Base-by-base conservation (phyloP, 2,113 vertebrate genomes). In the Phyllostomus discolor region DNA sequence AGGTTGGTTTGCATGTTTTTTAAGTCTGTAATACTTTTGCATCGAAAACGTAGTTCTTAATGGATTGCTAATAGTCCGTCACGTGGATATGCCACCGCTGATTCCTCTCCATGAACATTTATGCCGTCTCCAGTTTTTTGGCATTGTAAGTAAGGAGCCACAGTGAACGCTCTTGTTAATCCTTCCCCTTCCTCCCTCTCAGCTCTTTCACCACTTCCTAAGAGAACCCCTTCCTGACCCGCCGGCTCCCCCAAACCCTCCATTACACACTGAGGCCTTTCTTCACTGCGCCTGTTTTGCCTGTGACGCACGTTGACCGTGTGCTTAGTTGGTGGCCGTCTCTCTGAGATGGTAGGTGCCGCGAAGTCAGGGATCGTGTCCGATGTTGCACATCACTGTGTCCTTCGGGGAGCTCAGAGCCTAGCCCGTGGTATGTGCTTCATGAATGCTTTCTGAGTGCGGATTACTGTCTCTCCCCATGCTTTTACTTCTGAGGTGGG, bases 41-140 rank as follows among this genome's bases (percentile, higher is more conserved):
- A 83, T 83, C 4, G 95, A 96, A 95, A 93, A 59, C 81, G 75
- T 80, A 96, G 66, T 95, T 95, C 69, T 81, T 92, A 88, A 84
- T 95, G 73, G 43, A 59, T 93, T 95, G 94, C 38, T 83, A 76
- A 83, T 82, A 78, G 62, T 66, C 70, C 90, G 0, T 81, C n/a
- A 54, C 41, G 33, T 93, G 66, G 54, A 7, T 62, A 20, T 72
- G 35, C 9, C 35, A 66, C 54, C 90, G 86, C 67, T 81, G 28
- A 1, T 70, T 70, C 14, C 9, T 95, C 95, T 72, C 35, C 80
- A 41, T n/a, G 76, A n/a, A 24, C 24, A 76, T 28, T 75, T 92
- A 41, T 48, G 54, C 66, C 64, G 15, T 64, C 86, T 87, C n/a
- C 46, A 72, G 52, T 41, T 76, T 95, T 89, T 82, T 33, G 76